Evolutionary conservation across 2,113 vertebrate genomes (phyloP), one percentile per base, ranked within the genome.

Genomic region (Chaetodon trifascialis): DNA sequence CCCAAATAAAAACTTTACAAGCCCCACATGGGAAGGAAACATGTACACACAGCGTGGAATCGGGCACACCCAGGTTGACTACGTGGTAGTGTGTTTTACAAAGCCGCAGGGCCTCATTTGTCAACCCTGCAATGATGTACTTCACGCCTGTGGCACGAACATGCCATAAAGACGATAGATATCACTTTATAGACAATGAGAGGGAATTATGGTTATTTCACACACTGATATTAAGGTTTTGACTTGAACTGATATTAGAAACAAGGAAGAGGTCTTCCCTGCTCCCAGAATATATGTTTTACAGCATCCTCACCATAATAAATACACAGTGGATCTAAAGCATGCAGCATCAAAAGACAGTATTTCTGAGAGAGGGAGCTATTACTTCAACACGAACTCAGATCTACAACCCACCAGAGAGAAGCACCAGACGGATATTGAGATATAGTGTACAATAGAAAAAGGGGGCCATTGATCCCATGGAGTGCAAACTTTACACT

Each of bases 401-500:
- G 86, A 92, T 90, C 88, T 91, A 86, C 88, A 88, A 68, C 87
- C 84, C 89, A 92, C 91, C 51, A 77, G 88, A 86, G 89, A 89
- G 74, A 52, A 23, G 54, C 67, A 86, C 63, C 76, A 77, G 71
- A 88, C 60, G 34, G 80, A 88, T 86, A 93, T 92, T 89, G 87
- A 91, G 83, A 89, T 87, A 90, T 88, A 93, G 88, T 90, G 82
- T 78, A 91, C 91, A 92, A 88, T 89, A 86, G 91, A 92, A 94
- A 93, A 93, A 92, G 82, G 80, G 80, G 90, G 84, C 88, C 92
- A 90, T 91, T 92, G 92, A 95, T 94, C 85, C 89, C 76, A 52
- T 66, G 49, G 86, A 89, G 88, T 88, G 88, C 86, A 93, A 95
- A 94, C 93, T 94, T 94, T 92, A 93, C 86, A 90, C 90, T 91